Conservation (phyloP, 2,888 invertebrate genomes). For the Agonopterix heracliana region DNA sequence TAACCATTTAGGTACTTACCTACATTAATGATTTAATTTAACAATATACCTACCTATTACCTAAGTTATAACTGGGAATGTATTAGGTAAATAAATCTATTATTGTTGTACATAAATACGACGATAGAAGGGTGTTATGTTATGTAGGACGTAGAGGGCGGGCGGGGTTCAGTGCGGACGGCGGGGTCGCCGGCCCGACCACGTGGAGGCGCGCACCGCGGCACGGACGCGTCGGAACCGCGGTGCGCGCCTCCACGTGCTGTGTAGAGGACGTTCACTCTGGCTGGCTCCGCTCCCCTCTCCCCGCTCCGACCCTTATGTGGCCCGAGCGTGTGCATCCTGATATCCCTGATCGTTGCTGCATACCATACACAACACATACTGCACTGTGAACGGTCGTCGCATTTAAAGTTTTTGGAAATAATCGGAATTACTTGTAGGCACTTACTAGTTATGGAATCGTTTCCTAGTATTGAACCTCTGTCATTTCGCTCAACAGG, state of each 20-base stretch:
- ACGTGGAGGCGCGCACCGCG: constrained; percentile 74
- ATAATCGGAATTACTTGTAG: background rate
- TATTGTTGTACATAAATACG: no score
- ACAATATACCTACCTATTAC: no score
- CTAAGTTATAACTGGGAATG: no score
- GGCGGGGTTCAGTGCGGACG: constrained; percentile 40
- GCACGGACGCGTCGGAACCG: constrained; percentile 51
- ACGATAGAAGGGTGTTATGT: no score
- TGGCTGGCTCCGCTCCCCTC: constrained; percentile 38
- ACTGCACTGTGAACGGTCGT: constrained; percentile 61
- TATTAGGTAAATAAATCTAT: no score
- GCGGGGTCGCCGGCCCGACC: constrained; percentile 61
- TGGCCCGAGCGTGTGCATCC: constrained; percentile 60
- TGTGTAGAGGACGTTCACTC: constrained; percentile 44
- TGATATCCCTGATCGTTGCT: constrained; percentile 62
- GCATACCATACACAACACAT: constrained; percentile 65
- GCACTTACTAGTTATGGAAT: constrained; percentile 29
- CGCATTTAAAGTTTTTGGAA: constrained; percentile 20
- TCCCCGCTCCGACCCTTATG: constrained; percentile 29
- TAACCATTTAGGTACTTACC: no score
- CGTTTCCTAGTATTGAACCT: constrained; percentile 34
- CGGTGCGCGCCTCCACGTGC: constrained; percentile 72
- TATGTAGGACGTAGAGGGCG: constrained; percentile 16
- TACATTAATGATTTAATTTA: no score
- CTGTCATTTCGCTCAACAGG: constrained; percentile 60